Percentiles rank a stretch among this genome's conserved stretches.
phyloP scores from a whole-genome alignment of 2,888 invertebrate species.

The Conus canariensis region DNA sequence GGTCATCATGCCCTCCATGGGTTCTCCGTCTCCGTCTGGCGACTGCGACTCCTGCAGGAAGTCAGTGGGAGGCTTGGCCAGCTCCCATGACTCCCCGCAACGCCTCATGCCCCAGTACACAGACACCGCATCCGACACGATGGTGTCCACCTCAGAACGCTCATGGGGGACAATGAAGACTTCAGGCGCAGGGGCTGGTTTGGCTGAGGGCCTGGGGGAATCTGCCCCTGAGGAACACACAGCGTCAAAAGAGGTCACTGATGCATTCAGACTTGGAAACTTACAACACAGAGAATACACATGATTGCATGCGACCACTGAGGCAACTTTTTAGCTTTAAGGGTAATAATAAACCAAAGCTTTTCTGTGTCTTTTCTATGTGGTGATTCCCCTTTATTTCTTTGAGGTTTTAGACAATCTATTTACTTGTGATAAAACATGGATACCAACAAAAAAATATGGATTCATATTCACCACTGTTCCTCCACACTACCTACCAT shows the following conservation, averaged over 20 bases:
- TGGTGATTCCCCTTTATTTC: no score
- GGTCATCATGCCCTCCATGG: conserved; percentile 55
- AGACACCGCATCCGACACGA: conserved; percentile 70
- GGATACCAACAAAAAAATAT: no score
- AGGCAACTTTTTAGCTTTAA: no score
- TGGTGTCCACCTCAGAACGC: conserved; percentile 65
- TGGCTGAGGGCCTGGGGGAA: conserved; percentile 17
- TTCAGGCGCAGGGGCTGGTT: conserved; percentile 59
- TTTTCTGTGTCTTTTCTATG: no score
- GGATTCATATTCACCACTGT: no score
- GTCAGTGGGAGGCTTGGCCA: conserved; percentile 61
- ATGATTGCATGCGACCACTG: background rate
- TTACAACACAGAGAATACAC: background rate
- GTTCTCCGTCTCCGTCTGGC: background rate
- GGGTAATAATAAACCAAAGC: no score
- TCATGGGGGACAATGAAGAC: conserved; percentile 73
- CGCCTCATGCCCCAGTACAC: conserved; percentile 71
- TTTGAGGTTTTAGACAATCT: no score
- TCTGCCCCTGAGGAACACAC: conserved; percentile 22
- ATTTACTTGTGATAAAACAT: no score
- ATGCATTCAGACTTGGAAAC: background rate
- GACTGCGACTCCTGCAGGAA: conserved; percentile 60
- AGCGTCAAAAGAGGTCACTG: background rate
- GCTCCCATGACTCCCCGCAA: conserved; percentile 69
- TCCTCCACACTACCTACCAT: no score